Percentiles rank a stretch among this genome's conserved stretches.
phyloP scores from a whole-genome alignment of 1,140 invertebrate species.

The Drusus annulatus region DNA sequence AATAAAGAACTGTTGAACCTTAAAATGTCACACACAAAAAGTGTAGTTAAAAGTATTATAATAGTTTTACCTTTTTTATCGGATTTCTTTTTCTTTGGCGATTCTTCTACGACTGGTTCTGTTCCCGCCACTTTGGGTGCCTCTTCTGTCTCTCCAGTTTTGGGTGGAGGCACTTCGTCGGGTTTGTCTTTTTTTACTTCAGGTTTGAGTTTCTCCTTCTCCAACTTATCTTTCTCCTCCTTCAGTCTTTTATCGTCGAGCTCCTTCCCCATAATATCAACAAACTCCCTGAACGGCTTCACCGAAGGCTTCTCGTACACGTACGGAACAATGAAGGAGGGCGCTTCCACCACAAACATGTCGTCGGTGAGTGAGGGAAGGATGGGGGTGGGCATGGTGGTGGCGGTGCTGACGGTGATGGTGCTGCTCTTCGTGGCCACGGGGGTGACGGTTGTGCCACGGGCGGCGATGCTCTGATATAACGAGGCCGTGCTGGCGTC shows the following conservation, averaged over 20 bases:
- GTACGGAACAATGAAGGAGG: constrained; percentile 92
- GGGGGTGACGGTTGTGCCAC: constrained; percentile 67
- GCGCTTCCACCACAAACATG: constrained; percentile 92
- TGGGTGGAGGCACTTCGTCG: constrained; percentile 48
- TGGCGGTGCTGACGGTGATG: too few relatives aligned
- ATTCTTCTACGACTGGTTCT: constrained; percentile 60
- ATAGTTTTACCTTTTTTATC: constrained; percentile 62
- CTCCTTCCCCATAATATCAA: constrained; percentile 78
- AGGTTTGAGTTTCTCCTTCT: constrained; percentile 61
- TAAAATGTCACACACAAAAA: too few relatives aligned
- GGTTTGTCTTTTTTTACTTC: constrained; percentile 62
- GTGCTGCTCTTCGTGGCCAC: constrained; percentile 42
- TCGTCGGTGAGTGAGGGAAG: constrained; percentile 89
- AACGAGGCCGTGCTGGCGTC: constrained; percentile 60
- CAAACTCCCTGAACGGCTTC: constrained; percentile 83
- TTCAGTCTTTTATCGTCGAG: constrained; percentile 72
- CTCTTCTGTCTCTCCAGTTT: background rate
- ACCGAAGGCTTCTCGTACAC: constrained; percentile 91
- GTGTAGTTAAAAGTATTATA: too few relatives aligned
- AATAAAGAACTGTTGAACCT: too few relatives aligned
- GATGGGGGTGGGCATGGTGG: constrained; percentile 81
- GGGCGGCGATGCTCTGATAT: constrained; percentile 66
- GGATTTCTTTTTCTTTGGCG: constrained; percentile 64
- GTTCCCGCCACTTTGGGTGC: background rate
- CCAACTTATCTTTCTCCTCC: constrained; percentile 63